These are phyloP conservation scores for Oscheius myriophilus DNA, from an alignment of 2,888 invertebrate genomes.

Conservation along the genomic window DNA sequence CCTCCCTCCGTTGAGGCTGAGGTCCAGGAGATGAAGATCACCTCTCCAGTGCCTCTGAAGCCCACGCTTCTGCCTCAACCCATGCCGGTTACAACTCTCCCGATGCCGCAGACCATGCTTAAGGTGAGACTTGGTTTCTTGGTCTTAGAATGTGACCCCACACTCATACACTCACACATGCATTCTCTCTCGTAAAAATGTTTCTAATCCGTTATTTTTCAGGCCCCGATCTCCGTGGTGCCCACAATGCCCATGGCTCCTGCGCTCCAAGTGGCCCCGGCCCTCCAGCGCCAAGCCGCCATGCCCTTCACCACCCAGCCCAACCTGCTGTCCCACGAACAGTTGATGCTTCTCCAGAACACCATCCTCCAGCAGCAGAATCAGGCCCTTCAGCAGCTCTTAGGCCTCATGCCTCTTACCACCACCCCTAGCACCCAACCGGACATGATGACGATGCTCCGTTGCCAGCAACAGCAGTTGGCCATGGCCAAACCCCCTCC, in stretches of 20 bases:
- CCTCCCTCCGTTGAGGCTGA: conserved; percentile 4
- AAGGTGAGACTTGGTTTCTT: too few species aligned
- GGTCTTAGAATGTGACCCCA: too few species aligned
- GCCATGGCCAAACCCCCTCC: not conserved
- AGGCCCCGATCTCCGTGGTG: not conserved
- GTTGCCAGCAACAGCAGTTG: not conserved
- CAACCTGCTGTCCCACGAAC: not conserved
- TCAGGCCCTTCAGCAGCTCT: conserved; percentile 20
- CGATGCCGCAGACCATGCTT: not conserved
- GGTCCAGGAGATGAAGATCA: conserved; percentile 21
- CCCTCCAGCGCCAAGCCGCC: not conserved
- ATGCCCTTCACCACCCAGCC: not conserved
- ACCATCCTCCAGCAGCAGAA: conserved; percentile 25
- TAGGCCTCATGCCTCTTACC: not conserved
- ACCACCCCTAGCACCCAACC: conserved; percentile 9
- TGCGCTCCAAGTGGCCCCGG: not conserved
- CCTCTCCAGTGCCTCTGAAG: conserved; percentile 10
- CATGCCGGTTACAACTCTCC: conserved; percentile 11
- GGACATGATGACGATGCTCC: conserved; percentile 10
- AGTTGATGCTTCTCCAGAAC: conserved; percentile 20
- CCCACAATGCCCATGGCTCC: conserved; percentile 1
- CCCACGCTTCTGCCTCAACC: conserved; percentile 18
- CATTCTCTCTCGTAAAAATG: too few species aligned
- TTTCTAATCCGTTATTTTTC: not conserved
- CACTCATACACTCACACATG: too few species aligned